These are phyloP conservation scores for Enhydra lutris DNA, from an alignment of 2,113 vertebrate species.

Conservation along the genomic window DNA sequence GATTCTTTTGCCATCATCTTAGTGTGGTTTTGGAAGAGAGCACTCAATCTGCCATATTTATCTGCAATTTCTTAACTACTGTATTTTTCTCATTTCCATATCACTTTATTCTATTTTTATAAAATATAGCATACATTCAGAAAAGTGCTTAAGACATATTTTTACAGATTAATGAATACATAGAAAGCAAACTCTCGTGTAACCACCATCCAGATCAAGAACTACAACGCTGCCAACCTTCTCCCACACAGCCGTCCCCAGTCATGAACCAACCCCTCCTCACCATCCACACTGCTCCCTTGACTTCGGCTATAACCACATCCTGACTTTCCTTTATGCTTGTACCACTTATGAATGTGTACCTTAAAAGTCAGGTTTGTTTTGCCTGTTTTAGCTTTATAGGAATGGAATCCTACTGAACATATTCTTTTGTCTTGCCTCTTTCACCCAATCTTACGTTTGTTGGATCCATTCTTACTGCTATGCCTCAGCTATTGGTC, in stretches of 20 bases:
- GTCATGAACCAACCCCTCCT: too few species aligned
- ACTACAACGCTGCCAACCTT: not conserved
- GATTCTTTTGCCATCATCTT: not conserved
- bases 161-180: slow-evolving; percentile 42
- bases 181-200: not conserved
- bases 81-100: slow-evolving; percentile 1
- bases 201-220: not conserved
- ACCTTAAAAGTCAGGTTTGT: not conserved
- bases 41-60: slow-evolving; percentile 33
- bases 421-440: not conserved
- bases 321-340: not conserved
- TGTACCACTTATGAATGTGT: not conserved
- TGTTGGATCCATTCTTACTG: not conserved
- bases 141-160: not conserved
- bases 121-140: slow-evolving; percentile 22
- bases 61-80: slow-evolving; percentile 27
- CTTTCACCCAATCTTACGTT: not conserved
- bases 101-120: slow-evolving; percentile 27
- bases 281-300: not conserved
- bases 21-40: slow-evolving; percentile 27
- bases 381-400: not conserved
- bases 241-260: not conserved
- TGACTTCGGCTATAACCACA: not conserved
- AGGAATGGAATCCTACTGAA: not conserved
- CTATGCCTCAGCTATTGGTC: not conserved